Base-by-base conservation (phyloP, 2,888 invertebrate species). In the Nemoura dubitans region DNA sequence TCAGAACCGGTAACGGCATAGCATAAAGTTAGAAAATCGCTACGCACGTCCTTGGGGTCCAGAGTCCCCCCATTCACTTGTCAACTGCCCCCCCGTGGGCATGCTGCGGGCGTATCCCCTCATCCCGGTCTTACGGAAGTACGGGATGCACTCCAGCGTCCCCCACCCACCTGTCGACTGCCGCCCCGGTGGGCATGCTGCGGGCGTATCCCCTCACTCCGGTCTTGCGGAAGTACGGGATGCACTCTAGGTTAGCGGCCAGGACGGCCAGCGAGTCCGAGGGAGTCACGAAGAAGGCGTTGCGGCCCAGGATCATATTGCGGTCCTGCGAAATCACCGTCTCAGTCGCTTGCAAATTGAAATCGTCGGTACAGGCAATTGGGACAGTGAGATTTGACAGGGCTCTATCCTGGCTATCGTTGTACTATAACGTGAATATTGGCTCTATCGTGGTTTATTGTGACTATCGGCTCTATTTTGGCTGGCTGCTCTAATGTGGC, bases 21-120 rank as follows among this genome's bases (percentile, higher is more conserved):
- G n/a, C n/a, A n/a, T n/a, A n/a, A n/a, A n/a, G n/a, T n/a, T n/a
- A n/a, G n/a, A n/a, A n/a, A n/a, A n/a, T n/a, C n/a, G n/a, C n/a
- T n/a, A n/a, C n/a, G n/a, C n/a, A n/a, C n/a, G n/a, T n/a, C n/a
- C n/a, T n/a, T n/a, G n/a, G n/a, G n/a, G n/a, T n/a, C n/a, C n/a
- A n/a, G n/a, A n/a, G n/a, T n/a, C n/a, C n/a, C n/a, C n/a, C n/a
- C n/a, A n/a, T n/a, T n/a, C n/a, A n/a, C 94, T 94, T 92, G 90
- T 99, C 99, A 0, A 99, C 96, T 6, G 99, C 98, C 0, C 96
- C 97, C 29, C 97, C 97, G 99, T 99, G n/a, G 99, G 99, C 99
- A 99, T 99, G 89, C 98, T 98, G 88, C 99, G 94, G 0, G 99
- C 99, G 91, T 96, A 97, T n/a, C 99, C 99, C 90, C 94, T 95